A percentile compares a stretch with the other conserved stretches of the same genome.
These are phyloP conservation scores for Phymastichus coffea DNA, from an alignment of 1,140 invertebrate genomes.

Conservation along the genomic window DNA sequence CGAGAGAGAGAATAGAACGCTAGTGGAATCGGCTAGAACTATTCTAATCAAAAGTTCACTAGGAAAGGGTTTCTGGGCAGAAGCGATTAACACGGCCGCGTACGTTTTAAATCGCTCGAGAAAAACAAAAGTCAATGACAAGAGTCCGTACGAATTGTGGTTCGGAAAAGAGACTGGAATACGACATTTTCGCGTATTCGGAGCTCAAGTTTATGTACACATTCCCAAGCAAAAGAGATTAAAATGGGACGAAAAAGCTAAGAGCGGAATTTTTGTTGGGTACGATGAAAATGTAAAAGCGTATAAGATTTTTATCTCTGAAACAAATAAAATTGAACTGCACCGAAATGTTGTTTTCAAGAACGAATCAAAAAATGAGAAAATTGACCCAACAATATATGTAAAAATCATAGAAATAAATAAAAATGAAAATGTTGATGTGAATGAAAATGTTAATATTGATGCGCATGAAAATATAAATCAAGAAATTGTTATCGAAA, in stretches of 20 bases:
- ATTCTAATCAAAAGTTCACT: constrained; percentile 43
- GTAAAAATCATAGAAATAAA: no score
- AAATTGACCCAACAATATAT: no score
- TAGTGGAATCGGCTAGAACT: constrained; percentile 41
- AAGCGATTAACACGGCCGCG: constrained; percentile 47
- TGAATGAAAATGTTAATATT: no score
- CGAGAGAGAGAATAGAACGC: constrained; percentile 44
- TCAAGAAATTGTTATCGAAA: no score
- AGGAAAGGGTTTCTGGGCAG: constrained; percentile 45
- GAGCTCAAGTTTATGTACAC: constrained; percentile 19
- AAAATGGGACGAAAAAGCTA: constrained; percentile 32
- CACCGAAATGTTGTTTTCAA: not conserved
- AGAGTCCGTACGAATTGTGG: constrained; percentile 36
- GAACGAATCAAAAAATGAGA: not conserved
- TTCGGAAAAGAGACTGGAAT: constrained; percentile 26
- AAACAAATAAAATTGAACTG: constrained; percentile 2
- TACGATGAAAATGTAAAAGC: constrained; percentile 2
- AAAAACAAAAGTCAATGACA: not conserved
- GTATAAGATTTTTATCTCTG: not conserved
- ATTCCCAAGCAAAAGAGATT: constrained; percentile 36
- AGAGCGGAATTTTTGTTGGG: not conserved
- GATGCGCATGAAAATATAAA: no score
- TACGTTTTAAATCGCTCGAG: constrained; percentile 45
- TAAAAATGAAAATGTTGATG: no score
- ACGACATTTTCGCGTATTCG: constrained; percentile 31